Evolutionary conservation across 2,888 invertebrate genomes (phyloP).

Genomic region (Ischnura elegans): DNA sequence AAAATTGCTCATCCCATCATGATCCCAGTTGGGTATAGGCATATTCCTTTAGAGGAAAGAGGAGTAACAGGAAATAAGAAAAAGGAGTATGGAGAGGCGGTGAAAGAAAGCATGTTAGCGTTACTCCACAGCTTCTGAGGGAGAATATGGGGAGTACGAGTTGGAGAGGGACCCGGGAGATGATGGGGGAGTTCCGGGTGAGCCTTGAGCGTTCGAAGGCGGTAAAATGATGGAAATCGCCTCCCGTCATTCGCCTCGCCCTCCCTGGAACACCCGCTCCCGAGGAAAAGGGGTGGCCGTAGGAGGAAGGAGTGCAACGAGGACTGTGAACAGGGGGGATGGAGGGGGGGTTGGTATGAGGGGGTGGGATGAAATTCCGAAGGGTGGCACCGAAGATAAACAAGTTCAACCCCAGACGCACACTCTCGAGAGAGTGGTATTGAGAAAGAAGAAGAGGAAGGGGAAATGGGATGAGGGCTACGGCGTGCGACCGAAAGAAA

Average conservation of each 20-base stretch:
- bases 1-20: no score
- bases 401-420: constrained; percentile 65
- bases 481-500: not conserved
- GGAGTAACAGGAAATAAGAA: not conserved
- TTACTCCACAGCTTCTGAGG: not conserved
- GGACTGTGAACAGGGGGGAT: not conserved
- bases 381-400: constrained; percentile 64
- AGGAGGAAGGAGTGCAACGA: constrained; percentile 26
- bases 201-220: constrained; percentile 42
- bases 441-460: not conserved
- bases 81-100: not conserved
- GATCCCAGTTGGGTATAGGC: no score
- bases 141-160: not conserved
- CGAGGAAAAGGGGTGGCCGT: not conserved
- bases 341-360: not conserved
- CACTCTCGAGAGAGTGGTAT: not conserved
- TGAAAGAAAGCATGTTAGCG: not conserved
- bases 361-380: constrained; percentile 37
- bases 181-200: not conserved
- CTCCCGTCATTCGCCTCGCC: constrained; percentile 38
- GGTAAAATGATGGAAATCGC: constrained; percentile 66
- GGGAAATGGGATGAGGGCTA: not conserved
- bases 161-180: not conserved
- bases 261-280: constrained; percentile 27
- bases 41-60: no score